Conservation (phyloP, 2,888 invertebrate species). For the Rosalia funebris region DNA sequence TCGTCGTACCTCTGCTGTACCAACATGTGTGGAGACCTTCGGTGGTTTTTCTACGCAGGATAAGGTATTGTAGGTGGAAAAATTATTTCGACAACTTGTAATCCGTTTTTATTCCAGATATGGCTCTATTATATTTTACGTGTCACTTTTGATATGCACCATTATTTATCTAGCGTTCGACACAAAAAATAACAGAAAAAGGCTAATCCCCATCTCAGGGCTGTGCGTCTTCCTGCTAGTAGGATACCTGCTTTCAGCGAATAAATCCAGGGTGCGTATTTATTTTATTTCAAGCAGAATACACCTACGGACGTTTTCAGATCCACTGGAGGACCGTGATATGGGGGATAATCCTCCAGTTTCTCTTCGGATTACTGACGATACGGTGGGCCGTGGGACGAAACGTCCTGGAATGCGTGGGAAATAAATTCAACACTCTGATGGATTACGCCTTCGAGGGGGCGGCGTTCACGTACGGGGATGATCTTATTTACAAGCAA, state of each 20-base stretch:
- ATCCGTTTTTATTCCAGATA: constrained; percentile 60
- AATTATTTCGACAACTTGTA: not conserved
- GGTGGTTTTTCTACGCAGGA: constrained; percentile 23
- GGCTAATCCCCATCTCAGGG: constrained; percentile 78
- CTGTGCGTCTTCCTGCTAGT: constrained; percentile 71
- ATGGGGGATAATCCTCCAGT: constrained; percentile 85
- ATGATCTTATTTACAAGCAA: constrained; percentile 68
- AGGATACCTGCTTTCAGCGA: constrained; percentile 73
- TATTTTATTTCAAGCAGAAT: too few relatives aligned
- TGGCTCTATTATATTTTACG: constrained; percentile 63
- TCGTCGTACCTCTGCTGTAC: constrained; percentile 34
- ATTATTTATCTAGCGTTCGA: constrained; percentile 73
- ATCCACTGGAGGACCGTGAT: constrained; percentile 84
- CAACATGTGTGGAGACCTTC: constrained; percentile 35
- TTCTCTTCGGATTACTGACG: constrained; percentile 83
- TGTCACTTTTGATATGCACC: constrained; percentile 65
- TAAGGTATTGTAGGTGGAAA: constrained; percentile 33
- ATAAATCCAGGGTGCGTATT: constrained; percentile 68
- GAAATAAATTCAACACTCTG: constrained; percentile 76
- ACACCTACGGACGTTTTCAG: too few relatives aligned
- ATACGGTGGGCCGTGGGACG: constrained; percentile 87
- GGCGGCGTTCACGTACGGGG: constrained; percentile 86
- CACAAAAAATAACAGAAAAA: constrained; percentile 67
- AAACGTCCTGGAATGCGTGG: constrained; percentile 73
- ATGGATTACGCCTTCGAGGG: constrained; percentile 83